phyloP scores from a whole-genome alignment of 2,797 vertebrate species.

The Chiroxiphia lanceolata region DNA sequence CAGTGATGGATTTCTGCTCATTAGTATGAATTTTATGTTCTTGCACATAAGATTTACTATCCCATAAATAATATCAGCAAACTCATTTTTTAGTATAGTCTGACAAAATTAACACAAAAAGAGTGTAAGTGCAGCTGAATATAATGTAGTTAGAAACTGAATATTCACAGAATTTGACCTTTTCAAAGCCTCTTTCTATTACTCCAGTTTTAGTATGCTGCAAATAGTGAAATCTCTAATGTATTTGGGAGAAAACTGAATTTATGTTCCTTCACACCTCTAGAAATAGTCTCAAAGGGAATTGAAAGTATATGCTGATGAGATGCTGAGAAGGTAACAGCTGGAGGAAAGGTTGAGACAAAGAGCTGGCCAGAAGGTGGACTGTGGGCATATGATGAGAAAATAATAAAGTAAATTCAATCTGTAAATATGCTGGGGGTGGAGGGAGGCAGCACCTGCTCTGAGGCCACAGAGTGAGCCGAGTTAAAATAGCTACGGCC shows the following conservation, averaged over 20 bases:
- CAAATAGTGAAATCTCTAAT: neutral
- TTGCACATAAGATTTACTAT: conserved; percentile 57
- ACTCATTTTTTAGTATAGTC: conserved; percentile 53
- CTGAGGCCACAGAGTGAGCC: neutral
- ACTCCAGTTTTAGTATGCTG: neutral
- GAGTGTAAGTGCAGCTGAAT: conserved; percentile 10
- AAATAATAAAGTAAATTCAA: conserved; percentile 28
- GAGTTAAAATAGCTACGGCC: neutral
- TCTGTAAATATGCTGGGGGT: neutral
- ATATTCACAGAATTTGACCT: conserved; percentile 21
- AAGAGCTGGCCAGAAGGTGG: conserved; percentile 28
- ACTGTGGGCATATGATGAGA: neutral
- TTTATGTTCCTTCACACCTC: conserved; percentile 22
- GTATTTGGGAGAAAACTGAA: neutral
- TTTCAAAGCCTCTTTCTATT: neutral
- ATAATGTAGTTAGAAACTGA: conserved; percentile 6
- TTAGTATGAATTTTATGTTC: conserved; percentile 65
- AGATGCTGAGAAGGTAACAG: conserved; percentile 21
- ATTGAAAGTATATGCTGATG: conserved; percentile 14
- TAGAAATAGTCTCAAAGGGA: conserved; percentile 18
- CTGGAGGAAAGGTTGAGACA: conserved; percentile 23
- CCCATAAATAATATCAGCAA: conserved; percentile 64
- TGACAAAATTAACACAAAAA: conserved; percentile 48
- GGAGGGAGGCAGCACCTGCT: neutral
- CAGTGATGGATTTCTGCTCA: conserved; percentile 66